Conservation (phyloP, 2,797 vertebrate species). For the Chloroceryle amazona region DNA sequence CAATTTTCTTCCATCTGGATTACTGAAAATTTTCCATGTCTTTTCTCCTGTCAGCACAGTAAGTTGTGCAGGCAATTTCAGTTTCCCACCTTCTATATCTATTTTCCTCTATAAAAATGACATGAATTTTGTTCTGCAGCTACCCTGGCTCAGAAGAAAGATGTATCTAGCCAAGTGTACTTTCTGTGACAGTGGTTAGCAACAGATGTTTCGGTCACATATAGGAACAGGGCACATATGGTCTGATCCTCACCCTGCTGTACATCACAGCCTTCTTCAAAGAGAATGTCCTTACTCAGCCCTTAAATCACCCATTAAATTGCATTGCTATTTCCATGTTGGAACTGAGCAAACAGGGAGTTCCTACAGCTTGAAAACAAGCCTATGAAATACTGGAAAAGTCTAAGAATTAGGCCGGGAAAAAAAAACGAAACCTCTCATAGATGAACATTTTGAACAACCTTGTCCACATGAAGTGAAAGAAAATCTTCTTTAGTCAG, state of each 20-base stretch:
- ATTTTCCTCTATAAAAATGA: neutral
- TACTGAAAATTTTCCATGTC: neutral
- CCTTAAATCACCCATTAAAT: neutral
- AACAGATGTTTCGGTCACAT: conserved; percentile 2
- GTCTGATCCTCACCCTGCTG: neutral
- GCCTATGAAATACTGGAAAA: neutral
- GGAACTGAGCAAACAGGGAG: neutral
- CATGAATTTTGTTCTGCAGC: neutral
- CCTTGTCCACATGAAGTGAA: neutral
- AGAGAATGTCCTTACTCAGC: neutral
- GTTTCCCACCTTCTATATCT: neutral
- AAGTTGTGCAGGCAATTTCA: neutral
- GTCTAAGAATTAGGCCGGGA: neutral
- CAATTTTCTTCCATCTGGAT: neutral
- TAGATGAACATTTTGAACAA: neutral
- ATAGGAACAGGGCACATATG: neutral
- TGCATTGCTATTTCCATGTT: neutral
- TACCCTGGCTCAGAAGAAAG: neutral
- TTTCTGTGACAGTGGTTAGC: neutral
- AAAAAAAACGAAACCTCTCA: neutral
- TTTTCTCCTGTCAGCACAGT: neutral
- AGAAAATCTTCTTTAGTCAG: neutral
- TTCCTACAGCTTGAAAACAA: neutral
- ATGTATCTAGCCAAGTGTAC: neutral
- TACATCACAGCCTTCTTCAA: neutral